Percentiles rank a stretch among this genome's conserved stretches.
Evolutionary conservation across 2,113 vertebrate genomes (phyloP).

Genomic region (Spilogale gracilis): DNA sequence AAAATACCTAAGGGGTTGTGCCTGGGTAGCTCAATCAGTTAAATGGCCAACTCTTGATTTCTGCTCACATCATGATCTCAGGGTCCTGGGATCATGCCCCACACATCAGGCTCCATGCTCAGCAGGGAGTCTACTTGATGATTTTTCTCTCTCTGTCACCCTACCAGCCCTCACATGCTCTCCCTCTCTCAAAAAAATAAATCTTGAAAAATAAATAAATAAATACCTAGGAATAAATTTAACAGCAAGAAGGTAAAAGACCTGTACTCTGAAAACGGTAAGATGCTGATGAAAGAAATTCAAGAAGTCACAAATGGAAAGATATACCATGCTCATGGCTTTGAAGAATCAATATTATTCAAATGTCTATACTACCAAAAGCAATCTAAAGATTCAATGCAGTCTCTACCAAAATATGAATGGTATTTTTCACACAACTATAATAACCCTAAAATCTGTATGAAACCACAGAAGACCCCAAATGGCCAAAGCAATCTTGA

Average conservation of each 20-base stretch:
- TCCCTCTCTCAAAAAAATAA: background rate
- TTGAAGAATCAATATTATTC: background rate
- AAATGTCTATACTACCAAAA: background rate
- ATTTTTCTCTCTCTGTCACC: background rate
- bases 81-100: background rate
- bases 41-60: background rate
- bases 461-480: background rate
- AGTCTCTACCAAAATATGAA: background rate
- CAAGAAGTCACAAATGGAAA: background rate
- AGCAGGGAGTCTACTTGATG: background rate
- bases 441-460: background rate
- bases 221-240: background rate
- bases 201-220: background rate
- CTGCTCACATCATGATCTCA: background rate
- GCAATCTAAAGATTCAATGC: background rate
- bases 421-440: background rate
- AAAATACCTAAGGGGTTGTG: background rate
- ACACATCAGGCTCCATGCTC: background rate
- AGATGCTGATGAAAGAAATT: background rate
- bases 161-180: background rate
- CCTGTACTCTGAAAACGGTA: background rate
- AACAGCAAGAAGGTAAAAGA: background rate
- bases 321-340: background rate
- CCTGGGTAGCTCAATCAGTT: background rate
- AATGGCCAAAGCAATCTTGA: background rate